A percentile compares a stretch with the other conserved stretches of the same genome.
phyloP scores from a whole-genome alignment of 2,113 vertebrate genomes.

The Limanda limanda region DNA sequence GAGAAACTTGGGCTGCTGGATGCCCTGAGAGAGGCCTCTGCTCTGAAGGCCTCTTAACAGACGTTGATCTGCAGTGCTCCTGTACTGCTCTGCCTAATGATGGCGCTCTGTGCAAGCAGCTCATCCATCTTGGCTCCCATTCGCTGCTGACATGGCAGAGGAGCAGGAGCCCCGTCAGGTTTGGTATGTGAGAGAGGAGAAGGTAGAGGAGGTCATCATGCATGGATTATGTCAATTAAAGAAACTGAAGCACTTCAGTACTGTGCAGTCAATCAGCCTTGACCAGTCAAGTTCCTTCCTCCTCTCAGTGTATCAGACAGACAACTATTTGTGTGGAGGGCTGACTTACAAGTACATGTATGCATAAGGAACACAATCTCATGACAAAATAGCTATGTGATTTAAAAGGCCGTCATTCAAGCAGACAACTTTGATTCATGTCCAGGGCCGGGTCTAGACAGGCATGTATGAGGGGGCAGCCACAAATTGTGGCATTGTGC shows the following conservation, averaged over 20 bases:
- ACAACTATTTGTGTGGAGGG: not conserved
- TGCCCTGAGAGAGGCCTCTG: no score
- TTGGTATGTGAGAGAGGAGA: not conserved
- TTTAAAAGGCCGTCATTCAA: conserved; percentile 10
- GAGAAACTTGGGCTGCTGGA: no score
- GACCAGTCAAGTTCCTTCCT: not conserved
- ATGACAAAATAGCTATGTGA: not conserved
- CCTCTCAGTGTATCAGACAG: not conserved
- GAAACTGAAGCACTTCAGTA: not conserved
- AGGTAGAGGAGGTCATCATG: not conserved
- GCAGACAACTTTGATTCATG: not conserved
- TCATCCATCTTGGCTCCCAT: not conserved
- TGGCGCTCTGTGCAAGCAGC: not conserved
- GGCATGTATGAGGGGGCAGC: no score
- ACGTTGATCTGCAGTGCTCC: not conserved
- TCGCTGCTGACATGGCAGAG: conserved; percentile 84
- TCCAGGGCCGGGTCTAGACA: no score
- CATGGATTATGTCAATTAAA: conserved; percentile 17
- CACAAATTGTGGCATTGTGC: no score
- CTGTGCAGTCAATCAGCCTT: conserved; percentile 5
- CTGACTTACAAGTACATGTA: not conserved
- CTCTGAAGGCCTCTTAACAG: no score
- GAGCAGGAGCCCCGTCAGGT: conserved; percentile 74
- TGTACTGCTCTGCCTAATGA: not conserved
- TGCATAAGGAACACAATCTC: not conserved